Conservation (phyloP, 2,888 invertebrate genomes). For the Dicycla oo region DNA sequence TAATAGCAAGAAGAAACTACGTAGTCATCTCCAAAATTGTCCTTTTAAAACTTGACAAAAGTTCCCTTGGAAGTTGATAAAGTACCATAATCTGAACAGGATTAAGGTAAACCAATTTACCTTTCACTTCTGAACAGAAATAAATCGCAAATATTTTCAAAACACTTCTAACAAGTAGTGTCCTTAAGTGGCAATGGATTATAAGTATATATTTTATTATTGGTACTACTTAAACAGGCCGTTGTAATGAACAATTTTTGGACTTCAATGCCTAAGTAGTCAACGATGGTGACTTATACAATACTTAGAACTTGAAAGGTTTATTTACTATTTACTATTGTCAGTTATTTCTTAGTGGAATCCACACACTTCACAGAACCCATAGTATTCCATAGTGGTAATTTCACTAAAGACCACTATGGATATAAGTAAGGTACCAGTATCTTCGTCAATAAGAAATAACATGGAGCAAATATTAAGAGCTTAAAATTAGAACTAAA, state of each 20-base stretch:
- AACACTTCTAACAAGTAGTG: neutral
- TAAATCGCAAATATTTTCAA: conserved; percentile 29
- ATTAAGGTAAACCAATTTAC: conserved; percentile 37
- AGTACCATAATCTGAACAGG: conserved; percentile 37
- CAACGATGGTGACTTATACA: neutral
- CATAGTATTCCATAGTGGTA: neutral
- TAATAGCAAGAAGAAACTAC: conserved; percentile 34
- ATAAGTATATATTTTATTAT: neutral
- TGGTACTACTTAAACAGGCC: neutral
- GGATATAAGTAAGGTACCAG: no score
- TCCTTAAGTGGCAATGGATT: neutral
- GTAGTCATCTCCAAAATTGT: conserved; percentile 46
- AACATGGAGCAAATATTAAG: neutral
- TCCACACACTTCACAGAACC: neutral
- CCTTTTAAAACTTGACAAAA: conserved; percentile 38
- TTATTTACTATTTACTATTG: neutral
- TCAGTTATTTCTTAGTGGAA: neutral
- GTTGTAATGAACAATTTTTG: neutral
- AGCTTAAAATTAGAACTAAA: neutral
- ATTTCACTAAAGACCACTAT: neutral
- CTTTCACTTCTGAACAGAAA: conserved; percentile 27
- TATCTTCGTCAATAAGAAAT: neutral
- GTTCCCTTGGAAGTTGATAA: conserved; percentile 42
- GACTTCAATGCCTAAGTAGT: neutral
- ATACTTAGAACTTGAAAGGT: neutral